Conservation (phyloP, 2,888 invertebrate genomes). For the Emmelina monodactyla region DNA sequence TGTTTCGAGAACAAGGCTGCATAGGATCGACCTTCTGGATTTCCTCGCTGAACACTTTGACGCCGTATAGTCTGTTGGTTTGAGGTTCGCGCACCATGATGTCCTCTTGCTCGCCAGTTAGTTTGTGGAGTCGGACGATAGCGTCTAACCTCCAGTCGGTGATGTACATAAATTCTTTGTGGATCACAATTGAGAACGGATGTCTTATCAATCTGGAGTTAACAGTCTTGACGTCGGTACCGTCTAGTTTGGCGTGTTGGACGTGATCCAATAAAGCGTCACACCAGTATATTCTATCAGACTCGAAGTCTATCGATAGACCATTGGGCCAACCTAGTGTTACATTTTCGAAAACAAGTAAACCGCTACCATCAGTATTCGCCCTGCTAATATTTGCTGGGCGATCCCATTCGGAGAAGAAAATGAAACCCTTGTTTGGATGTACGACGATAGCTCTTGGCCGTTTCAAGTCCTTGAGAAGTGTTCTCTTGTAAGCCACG, state of each 20-base stretch:
- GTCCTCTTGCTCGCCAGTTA: constrained; percentile 86
- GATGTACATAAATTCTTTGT: constrained; percentile 92
- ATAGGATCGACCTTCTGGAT: constrained; percentile 74
- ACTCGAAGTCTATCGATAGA: constrained; percentile 88
- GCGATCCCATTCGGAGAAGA: constrained; percentile 96
- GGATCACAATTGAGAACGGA: constrained; percentile 92
- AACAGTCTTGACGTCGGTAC: constrained; percentile 89
- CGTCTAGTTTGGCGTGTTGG: constrained; percentile 91
- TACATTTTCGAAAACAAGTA: constrained; percentile 87
- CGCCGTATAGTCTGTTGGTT: constrained; percentile 89
- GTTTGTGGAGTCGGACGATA: constrained; percentile 88
- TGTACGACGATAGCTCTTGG: constrained; percentile 97
- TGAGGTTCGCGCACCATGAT: constrained; percentile 88
- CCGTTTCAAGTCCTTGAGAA: constrained; percentile 87
- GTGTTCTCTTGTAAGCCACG: constrained; percentile 81
- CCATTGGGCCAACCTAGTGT: constrained; percentile 98
- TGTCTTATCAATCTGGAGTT: constrained; percentile 85
- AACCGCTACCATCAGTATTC: constrained; percentile 86
- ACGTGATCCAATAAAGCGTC: constrained; percentile 96
- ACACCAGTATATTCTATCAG: constrained; percentile 95
- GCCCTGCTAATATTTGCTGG: constrained; percentile 96
- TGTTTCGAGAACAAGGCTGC: constrained; percentile 85
- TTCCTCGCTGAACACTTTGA: constrained; percentile 83
- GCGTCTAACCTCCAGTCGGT: constrained; percentile 97
- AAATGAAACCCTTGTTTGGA: constrained; percentile 92